Evolutionary conservation across 2,113 vertebrate genomes (phyloP).

Genomic region (Oncorhynchus tshawytscha): DNA sequence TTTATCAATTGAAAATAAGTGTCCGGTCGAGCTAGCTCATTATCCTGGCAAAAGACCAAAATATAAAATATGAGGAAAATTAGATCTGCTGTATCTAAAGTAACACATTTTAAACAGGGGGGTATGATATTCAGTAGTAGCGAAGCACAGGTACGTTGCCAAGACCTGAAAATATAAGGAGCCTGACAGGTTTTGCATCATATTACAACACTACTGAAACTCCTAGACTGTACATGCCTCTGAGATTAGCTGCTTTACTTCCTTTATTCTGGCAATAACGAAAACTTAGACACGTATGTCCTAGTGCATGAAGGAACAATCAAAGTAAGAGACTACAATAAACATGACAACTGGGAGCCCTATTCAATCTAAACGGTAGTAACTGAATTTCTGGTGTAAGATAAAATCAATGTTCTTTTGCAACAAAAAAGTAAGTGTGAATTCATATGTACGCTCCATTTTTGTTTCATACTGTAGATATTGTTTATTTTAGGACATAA

Average conservation of each 20-base stretch:
- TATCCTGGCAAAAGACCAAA: slow-evolving; percentile 23
- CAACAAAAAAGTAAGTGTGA: not conserved
- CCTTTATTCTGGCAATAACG: slow-evolving; percentile 15
- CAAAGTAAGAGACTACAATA: not conserved
- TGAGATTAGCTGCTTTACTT: slow-evolving; percentile 25
- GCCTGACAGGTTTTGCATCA: slow-evolving; percentile 22
- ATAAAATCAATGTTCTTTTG: not conserved
- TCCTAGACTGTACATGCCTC: slow-evolving; percentile 17
- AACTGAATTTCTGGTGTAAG: not conserved
- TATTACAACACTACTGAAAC: slow-evolving; percentile 31
- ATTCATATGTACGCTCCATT: not conserved
- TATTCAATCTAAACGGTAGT: not conserved
- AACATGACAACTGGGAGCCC: not conserved
- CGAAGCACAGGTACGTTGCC: slow-evolving; percentile 32
- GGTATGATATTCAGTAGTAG: slow-evolving; percentile 28
- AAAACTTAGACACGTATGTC: slow-evolving; percentile 32
- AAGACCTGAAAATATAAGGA: slow-evolving; percentile 28
- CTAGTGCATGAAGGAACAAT: slow-evolving; percentile 41
- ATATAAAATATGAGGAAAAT: slow-evolving; percentile 9
- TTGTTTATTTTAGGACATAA: not conserved
- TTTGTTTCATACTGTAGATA: not conserved
- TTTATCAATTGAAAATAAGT: too few relatives aligned
- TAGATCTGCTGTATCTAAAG: slow-evolving; percentile 1
- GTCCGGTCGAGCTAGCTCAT: slow-evolving; percentile 1
- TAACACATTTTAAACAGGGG: slow-evolving; percentile 10